Conservation (phyloP, 2,888 invertebrate genomes). For the Caenorhabditis sp. region DNA sequence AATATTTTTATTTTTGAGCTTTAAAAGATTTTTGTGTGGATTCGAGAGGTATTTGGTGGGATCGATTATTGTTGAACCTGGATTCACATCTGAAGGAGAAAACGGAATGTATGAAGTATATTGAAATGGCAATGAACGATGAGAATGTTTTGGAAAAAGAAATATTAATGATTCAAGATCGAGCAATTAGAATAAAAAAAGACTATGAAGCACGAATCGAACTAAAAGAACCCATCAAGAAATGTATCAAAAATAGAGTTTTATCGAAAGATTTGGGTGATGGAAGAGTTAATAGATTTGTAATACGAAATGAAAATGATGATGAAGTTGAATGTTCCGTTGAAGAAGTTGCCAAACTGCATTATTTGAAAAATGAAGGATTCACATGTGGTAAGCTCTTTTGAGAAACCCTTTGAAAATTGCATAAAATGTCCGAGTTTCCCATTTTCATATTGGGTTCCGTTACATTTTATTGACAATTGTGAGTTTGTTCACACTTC, state of each 20-base stretch:
- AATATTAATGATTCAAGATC: slow-evolving; percentile 51
- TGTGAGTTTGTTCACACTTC: too few species aligned
- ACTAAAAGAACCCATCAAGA: background rate
- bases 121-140: slow-evolving; percentile 33
- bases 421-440: background rate
- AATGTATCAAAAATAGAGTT: slow-evolving; percentile 34
- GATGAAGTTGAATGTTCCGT: slow-evolving; percentile 48
- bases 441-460: too few species aligned
- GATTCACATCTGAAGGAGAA: slow-evolving; percentile 71
- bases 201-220: background rate
- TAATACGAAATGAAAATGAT: slow-evolving; percentile 23
- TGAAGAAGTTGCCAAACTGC: slow-evolving; percentile 55
- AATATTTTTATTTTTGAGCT: slow-evolving; percentile 23
- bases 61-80: slow-evolving; percentile 77
- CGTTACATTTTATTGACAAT: too few species aligned
- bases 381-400: slow-evolving; percentile 44
- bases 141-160: slow-evolving; percentile 39
- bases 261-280: slow-evolving; percentile 59
- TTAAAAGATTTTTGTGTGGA: slow-evolving; percentile 69
- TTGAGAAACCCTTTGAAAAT: too few species aligned
- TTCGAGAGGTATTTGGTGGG: slow-evolving; percentile 75
- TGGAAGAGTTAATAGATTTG: slow-evolving; percentile 56
- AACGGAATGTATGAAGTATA: slow-evolving; percentile 29
- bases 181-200: slow-evolving; percentile 32
- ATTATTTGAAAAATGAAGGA: slow-evolving; percentile 50